Percentiles rank a stretch among this genome's conserved stretches.
Evolutionary conservation across 2,797 vertebrate species (phyloP).

Genomic region (Liparis tanakae): DNA sequence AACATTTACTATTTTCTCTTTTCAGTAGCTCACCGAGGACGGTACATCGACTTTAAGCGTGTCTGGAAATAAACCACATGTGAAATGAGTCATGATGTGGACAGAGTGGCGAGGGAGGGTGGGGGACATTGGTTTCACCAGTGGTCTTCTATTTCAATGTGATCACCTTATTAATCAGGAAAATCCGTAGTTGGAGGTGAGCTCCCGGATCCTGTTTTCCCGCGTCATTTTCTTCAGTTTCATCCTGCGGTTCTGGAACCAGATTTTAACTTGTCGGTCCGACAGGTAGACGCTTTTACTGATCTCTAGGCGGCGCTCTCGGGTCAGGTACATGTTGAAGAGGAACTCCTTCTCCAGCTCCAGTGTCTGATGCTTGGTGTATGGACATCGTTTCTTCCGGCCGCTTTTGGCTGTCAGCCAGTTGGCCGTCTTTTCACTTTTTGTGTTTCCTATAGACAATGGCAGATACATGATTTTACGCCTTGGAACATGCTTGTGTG

Average conservation of each 20-base stretch:
- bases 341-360: conserved; percentile 99
- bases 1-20: conserved; percentile 21
- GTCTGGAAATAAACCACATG: conserved; percentile 50
- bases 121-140: conserved; percentile 45
- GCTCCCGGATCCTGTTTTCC: conserved; percentile 96
- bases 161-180: conserved; percentile 84
- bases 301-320: conserved; percentile 99
- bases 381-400: conserved; percentile 97
- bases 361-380: conserved; percentile 98
- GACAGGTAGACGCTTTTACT: conserved; percentile 98
- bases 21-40: conserved; percentile 52
- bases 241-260: conserved; percentile 99
- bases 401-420: conserved; percentile 98
- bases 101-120: conserved; percentile 30
- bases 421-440: conserved; percentile 92
- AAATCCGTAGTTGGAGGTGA: conserved; percentile 98
- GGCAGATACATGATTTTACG: conserved; percentile 55
- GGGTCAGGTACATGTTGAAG: conserved; percentile 99
- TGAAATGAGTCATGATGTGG: conserved; percentile 62
- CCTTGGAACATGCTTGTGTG: conserved; percentile 22
- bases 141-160: conserved; percentile 36
- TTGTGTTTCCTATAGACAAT: conserved; percentile 86
- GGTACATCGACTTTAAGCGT: conserved; percentile 37
- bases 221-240: conserved; percentile 99
- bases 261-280: conserved; percentile 99